Conservation (phyloP, 2,113 vertebrate species). For the Oryzias curvinotus region DNA sequence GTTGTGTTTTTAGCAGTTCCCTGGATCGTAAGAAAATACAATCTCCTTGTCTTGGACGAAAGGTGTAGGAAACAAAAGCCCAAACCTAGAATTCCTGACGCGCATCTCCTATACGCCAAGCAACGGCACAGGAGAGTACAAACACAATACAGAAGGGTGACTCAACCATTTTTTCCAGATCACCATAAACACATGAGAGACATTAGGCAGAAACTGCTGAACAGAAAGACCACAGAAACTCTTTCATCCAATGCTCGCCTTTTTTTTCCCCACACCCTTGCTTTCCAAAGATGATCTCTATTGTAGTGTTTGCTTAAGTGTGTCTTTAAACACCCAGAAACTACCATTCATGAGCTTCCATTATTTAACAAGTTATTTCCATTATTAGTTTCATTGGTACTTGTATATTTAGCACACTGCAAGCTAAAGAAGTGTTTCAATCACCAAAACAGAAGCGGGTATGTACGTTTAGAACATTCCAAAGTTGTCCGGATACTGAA, state of each 20-base stretch:
- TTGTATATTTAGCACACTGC: too few species aligned
- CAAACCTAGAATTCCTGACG: conserved; percentile 57
- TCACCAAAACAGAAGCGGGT: too few species aligned
- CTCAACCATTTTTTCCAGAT: conserved; percentile 59
- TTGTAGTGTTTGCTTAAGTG: conserved; percentile 18
- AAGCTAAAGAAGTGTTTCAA: too few species aligned
- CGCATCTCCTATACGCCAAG: conserved; percentile 56
- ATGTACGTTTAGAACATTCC: too few species aligned
- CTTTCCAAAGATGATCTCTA: conserved; percentile 24
- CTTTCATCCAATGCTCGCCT: conserved; percentile 19
- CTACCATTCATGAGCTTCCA: conserved; percentile 33
- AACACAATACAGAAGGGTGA: conserved; percentile 48
- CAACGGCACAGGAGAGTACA: conserved; percentile 51
- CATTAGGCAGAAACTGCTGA: conserved; percentile 32
- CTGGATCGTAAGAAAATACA: not conserved
- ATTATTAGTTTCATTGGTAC: too few species aligned
- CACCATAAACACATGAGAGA: conserved; percentile 25
- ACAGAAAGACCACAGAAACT: conserved; percentile 43
- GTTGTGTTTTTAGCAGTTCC: not conserved
- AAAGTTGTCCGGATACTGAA: too few species aligned
- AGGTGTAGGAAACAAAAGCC: conserved; percentile 47
- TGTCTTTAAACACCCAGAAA: conserved; percentile 37
- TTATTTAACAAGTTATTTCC: conserved; percentile 7
- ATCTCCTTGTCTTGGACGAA: conserved; percentile 7
- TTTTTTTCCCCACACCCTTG: not conserved